phyloP scores from a whole-genome alignment of 2,888 invertebrate genomes.

The Lordiphosa fenestrarum region DNA sequence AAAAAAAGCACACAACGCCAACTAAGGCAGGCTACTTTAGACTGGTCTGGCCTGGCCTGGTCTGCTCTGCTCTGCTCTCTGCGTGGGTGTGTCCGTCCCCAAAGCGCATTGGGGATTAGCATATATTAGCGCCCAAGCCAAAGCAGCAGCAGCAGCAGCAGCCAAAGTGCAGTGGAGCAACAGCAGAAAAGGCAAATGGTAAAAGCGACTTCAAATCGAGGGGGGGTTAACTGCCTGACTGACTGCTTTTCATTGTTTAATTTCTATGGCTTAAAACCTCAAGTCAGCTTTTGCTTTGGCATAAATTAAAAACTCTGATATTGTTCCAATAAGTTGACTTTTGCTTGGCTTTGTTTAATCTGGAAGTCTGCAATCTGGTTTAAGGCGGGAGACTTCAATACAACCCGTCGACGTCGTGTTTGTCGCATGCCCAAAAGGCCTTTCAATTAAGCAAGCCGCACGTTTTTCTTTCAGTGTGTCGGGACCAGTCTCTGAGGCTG shows the following conservation, averaged over 20 bases:
- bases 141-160: conserved; percentile 16
- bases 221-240: conserved; percentile 2
- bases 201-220: conserved; percentile 12
- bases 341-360: conserved; percentile 28
- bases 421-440: conserved; percentile 56
- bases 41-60: conserved; percentile 29
- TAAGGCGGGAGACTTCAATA: conserved; percentile 18
- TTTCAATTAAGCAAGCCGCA: conserved; percentile 60
- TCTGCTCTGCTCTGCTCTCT: conserved; percentile 21
- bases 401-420: conserved; percentile 23
- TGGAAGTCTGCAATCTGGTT: conserved; percentile 26
- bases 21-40: conserved; percentile 36
- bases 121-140: conserved; percentile 41
- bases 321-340: conserved; percentile 32
- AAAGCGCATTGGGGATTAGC: conserved; percentile 46
- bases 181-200: conserved; percentile 14
- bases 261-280: conserved; percentile 19
- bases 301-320: conserved; percentile 39
- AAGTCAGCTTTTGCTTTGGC: conserved; percentile 30
- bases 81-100: conserved; percentile 58
- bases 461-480: conserved; percentile 43
- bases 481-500: conserved; percentile 2
- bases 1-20: conserved; percentile 17
- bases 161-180: conserved; percentile 12
- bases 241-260: conserved; percentile 36